A percentile compares a stretch with the other conserved stretches of the same genome.
phyloP scores from a whole-genome alignment of 2,113 vertebrate genomes.

The Melanerpes formicivorus region DNA sequence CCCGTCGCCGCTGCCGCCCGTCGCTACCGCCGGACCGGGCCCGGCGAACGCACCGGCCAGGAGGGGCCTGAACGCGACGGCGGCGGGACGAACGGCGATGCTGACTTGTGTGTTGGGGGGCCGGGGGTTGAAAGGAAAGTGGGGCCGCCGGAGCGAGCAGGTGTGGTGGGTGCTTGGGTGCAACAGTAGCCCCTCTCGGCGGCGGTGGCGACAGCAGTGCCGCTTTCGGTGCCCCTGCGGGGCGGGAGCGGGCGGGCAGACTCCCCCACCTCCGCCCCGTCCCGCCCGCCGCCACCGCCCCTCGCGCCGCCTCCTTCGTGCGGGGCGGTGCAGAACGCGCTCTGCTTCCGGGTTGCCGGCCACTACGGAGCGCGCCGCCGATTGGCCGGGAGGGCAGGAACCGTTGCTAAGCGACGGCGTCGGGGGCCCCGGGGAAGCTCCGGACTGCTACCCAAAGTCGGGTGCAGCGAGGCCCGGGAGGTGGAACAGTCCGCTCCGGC shows the following conservation, averaged over 20 bases:
- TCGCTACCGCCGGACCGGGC: not conserved
- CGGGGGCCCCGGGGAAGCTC: not conserved
- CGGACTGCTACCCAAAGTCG: not conserved
- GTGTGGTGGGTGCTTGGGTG: not conserved
- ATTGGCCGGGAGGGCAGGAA: not conserved
- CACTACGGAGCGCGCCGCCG: not conserved
- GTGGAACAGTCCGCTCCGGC: too few relatives aligned
- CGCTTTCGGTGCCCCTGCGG: not conserved
- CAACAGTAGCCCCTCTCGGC: not conserved
- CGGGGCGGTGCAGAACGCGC: not conserved
- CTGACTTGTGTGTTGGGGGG: not conserved
- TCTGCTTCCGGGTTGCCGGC: constrained; percentile 34
- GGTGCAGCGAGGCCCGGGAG: too few relatives aligned
- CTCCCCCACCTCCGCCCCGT: not conserved
- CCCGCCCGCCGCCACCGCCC: not conserved
- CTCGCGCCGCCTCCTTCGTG: not conserved
- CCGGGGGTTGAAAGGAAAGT: not conserved
- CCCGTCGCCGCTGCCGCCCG: not conserved
- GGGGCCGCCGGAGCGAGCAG: not conserved
- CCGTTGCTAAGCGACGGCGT: constrained; percentile 52
- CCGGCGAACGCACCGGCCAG: not conserved
- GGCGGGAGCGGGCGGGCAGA: not conserved
- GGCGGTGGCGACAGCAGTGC: not conserved
- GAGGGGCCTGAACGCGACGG: not conserved
- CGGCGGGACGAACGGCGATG: not conserved